A percentile compares a stretch with the other conserved stretches of the same genome.
Evolutionary conservation across 2,797 vertebrate species (phyloP).

Genomic region (Rachycentron canadum): DNA sequence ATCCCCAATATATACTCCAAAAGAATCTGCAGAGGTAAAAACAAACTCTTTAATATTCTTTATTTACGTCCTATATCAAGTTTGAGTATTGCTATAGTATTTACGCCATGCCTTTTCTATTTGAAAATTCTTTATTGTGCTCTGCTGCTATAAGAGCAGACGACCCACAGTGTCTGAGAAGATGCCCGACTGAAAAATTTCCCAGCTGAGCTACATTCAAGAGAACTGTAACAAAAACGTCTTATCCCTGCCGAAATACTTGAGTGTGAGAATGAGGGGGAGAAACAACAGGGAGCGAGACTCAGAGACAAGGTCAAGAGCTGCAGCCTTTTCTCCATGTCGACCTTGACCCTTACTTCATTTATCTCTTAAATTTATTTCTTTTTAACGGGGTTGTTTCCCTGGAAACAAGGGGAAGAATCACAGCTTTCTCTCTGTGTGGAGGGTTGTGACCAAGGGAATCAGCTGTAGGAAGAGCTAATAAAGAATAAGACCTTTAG

Average conservation of each 20-base stretch:
- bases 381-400: constrained; percentile 70
- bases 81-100: neutral
- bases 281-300: constrained; percentile 66
- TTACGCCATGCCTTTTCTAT: neutral
- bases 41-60: neutral
- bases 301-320: constrained; percentile 69
- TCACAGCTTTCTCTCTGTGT: constrained; percentile 32
- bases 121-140: neutral
- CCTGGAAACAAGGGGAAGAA: constrained; percentile 68
- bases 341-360: constrained; percentile 61
- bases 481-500: constrained; percentile 32
- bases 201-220: constrained; percentile 28
- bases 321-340: constrained; percentile 64
- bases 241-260: constrained; percentile 41
- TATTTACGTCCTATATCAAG: neutral
- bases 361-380: constrained; percentile 73
- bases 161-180: constrained; percentile 29
- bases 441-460: constrained; percentile 42
- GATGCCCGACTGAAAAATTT: constrained; percentile 16
- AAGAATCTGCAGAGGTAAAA: constrained; percentile 80
- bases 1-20: constrained; percentile 63
- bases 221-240: constrained; percentile 43
- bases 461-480: constrained; percentile 46
- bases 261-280: constrained; percentile 59
- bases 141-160: constrained; percentile 11